phyloP scores from a whole-genome alignment of 53 echinoderm and acorn worm species.

The Glandiceps talaboti region DNA sequence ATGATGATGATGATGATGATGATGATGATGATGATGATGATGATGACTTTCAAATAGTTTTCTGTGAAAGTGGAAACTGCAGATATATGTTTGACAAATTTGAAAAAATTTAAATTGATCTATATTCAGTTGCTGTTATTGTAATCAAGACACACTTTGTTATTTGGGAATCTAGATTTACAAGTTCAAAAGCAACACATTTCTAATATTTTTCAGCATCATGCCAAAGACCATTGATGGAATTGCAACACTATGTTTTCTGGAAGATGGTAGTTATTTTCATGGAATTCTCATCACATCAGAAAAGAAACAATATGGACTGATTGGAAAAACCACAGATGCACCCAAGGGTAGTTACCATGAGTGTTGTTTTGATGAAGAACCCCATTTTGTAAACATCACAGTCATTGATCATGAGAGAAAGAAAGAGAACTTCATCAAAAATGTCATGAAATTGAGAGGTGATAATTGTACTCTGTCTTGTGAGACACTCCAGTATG shows the following conservation, averaged over 20 bases:
- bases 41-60: too few species aligned
- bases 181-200: too few species aligned
- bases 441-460: slow-evolving; percentile 46
- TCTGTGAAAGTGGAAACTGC: too few species aligned
- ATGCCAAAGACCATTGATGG: background rate
- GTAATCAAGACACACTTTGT: too few species aligned
- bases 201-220: background rate
- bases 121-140: too few species aligned
- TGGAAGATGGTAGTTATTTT: slow-evolving; percentile 23
- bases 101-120: too few species aligned
- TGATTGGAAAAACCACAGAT: slow-evolving; percentile 32
- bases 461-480: slow-evolving; percentile 57
- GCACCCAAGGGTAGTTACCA: slow-evolving; percentile 33
- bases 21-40: too few species aligned
- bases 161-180: too few species aligned
- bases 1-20: too few species aligned
- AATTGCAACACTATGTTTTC: slow-evolving; percentile 43
- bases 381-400: slow-evolving; percentile 39
- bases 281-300: slow-evolving; percentile 43
- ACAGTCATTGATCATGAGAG: slow-evolving; percentile 31
- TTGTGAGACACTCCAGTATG: slow-evolving; percentile 34
- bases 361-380: slow-evolving; percentile 62
- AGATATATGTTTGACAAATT: too few species aligned
- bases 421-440: slow-evolving; percentile 22
- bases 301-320: slow-evolving; percentile 36